phyloP scores from a whole-genome alignment of 1,140 invertebrate species.

The Ladona fulva region DNA sequence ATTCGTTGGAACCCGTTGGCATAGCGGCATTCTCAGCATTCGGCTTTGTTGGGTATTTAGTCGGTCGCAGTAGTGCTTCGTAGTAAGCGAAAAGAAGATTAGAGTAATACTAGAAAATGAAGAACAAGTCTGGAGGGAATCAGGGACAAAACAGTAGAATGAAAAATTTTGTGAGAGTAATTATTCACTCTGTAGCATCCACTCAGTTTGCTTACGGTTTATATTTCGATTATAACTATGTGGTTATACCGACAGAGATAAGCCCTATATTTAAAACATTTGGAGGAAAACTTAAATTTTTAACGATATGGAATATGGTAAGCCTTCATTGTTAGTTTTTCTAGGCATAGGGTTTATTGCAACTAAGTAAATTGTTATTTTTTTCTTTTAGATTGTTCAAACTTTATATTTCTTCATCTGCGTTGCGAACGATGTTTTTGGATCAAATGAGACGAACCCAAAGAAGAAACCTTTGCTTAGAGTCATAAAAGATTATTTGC shows the following conservation, averaged over 20 bases:
- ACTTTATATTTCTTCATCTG: slow-evolving; percentile 62
- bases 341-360: not conserved
- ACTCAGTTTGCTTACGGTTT: slow-evolving; percentile 60
- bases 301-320: slow-evolving; percentile 79
- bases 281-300: slow-evolving; percentile 77
- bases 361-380: slow-evolving; percentile 21
- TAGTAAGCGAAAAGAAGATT: no score
- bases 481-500: slow-evolving; percentile 59
- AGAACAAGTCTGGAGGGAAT: slow-evolving; percentile 9
- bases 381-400: slow-evolving; percentile 59
- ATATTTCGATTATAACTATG: slow-evolving; percentile 62
- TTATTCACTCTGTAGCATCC: slow-evolving; percentile 53
- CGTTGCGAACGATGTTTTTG: slow-evolving; percentile 59
- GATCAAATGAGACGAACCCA: slow-evolving; percentile 55
- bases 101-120: not conserved
- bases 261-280: slow-evolving; percentile 35
- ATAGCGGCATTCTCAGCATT: not conserved
- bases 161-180: slow-evolving; percentile 33
- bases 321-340: slow-evolving; percentile 35
- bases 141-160: not conserved
- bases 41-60: no score
- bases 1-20: not conserved
- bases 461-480: slow-evolving; percentile 56
- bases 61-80: no score
- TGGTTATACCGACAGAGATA: slow-evolving; percentile 48